Conservation (phyloP, 2,797 vertebrate species). For the Arctocebus calabarensis region DNA sequence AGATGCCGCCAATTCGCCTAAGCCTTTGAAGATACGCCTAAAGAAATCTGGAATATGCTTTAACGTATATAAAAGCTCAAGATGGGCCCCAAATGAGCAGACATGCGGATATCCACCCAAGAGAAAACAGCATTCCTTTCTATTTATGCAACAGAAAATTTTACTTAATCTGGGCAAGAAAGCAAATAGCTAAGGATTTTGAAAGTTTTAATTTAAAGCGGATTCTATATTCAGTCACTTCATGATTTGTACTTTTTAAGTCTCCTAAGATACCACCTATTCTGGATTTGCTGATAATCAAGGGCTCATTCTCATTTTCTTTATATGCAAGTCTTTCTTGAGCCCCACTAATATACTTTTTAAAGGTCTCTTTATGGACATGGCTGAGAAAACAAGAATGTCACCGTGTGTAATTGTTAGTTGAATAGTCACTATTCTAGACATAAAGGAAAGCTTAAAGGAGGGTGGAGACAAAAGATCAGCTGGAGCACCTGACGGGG, state of each 20-base stretch:
- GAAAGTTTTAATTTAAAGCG: conserved; percentile 13
- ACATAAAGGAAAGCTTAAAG: neutral
- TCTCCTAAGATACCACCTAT: neutral
- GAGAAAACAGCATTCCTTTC: neutral
- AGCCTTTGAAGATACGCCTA: neutral
- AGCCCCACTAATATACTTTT: neutral
- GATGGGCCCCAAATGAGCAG: neutral
- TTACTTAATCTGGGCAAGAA: neutral
- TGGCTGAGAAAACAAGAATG: conserved; percentile 18
- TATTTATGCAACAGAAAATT: neutral
- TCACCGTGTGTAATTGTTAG: neutral
- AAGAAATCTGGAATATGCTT: neutral
- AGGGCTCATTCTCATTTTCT: neutral
- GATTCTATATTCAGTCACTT: neutral
- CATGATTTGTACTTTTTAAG: neutral
- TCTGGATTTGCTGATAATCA: neutral
- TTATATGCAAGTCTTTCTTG: neutral
- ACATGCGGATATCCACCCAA: neutral
- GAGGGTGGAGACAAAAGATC: neutral
- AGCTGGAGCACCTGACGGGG: neutral
- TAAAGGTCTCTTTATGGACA: neutral
- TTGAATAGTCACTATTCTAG: neutral
- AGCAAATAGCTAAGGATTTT: neutral
- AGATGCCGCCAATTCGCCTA: neutral
- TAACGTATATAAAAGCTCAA: neutral